Conservation (phyloP, 1,140 invertebrate species). For the Drosophila virilis region DNA sequence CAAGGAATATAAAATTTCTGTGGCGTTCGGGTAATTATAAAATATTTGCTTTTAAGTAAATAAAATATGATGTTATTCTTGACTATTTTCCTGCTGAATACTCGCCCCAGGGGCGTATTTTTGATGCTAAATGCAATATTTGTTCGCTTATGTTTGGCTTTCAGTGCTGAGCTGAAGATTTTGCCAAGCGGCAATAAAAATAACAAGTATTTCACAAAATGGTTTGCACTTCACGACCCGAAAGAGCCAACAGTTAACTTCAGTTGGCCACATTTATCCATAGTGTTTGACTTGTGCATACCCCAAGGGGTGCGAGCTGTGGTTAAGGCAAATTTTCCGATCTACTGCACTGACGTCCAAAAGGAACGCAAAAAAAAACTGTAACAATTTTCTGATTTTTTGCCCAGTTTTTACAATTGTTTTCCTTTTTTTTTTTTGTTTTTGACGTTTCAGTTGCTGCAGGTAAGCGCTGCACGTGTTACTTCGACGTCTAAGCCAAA, state of each 20-base stretch:
- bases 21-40: conserved; percentile 41
- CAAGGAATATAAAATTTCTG: not conserved
- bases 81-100: conserved; percentile 13
- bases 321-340: conserved; percentile 31
- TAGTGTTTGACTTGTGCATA: not conserved
- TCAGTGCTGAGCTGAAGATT: conserved; percentile 38
- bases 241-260: conserved; percentile 35
- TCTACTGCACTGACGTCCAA: conserved; percentile 33
- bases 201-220: conserved; percentile 64
- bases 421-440: conserved; percentile 17
- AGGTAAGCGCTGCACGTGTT: conserved; percentile 33
- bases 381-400: conserved; percentile 25
- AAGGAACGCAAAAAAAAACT: conserved; percentile 19
- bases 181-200: conserved; percentile 75
- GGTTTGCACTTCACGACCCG: conserved; percentile 49
- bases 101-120: not conserved
- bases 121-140: conserved; percentile 49
- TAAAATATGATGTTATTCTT: conserved; percentile 62
- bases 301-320: conserved; percentile 10
- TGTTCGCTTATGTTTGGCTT: conserved; percentile 24
- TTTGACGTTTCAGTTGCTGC: not conserved
- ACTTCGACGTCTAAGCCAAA: conserved; percentile 56
- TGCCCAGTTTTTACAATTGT: not conserved
- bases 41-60: conserved; percentile 62
- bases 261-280: conserved; percentile 16